Percentiles rank a stretch among this genome's conserved stretches.
Evolutionary conservation across 1,140 invertebrate genomes (phyloP).

Genomic region (Panagrolaimus sp.): DNA sequence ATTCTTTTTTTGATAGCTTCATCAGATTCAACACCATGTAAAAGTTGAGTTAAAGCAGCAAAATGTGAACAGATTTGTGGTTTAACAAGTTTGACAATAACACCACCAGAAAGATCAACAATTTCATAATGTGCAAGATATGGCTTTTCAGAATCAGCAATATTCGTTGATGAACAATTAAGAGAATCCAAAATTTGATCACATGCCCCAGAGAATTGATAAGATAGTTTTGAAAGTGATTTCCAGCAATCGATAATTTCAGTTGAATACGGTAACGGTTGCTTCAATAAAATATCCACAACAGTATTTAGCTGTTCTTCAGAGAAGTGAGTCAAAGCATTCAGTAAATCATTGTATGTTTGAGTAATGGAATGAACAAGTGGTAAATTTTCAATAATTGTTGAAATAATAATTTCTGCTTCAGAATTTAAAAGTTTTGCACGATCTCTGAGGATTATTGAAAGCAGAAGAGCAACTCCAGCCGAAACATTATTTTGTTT

Average conservation of each 20-base stretch:
- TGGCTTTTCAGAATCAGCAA: not conserved
- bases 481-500: constrained; percentile 53
- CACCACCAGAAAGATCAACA: constrained; percentile 43
- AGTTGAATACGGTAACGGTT: constrained; percentile 48
- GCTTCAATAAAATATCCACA: constrained; percentile 53
- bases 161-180: constrained; percentile 11
- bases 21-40: constrained; percentile 56
- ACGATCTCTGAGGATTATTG: constrained; percentile 42
- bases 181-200: constrained; percentile 55
- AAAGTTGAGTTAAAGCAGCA: constrained; percentile 48
- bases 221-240: constrained; percentile 40
- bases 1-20: constrained; percentile 44
- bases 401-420: constrained; percentile 51
- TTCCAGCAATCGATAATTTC: constrained; percentile 45
- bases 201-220: constrained; percentile 42
- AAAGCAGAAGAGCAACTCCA: constrained; percentile 51
- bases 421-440: constrained; percentile 48
- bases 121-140: constrained; percentile 29
- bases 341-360: constrained; percentile 54
- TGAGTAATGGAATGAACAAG: constrained; percentile 46
- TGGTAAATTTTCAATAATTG: constrained; percentile 47
- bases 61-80: constrained; percentile 29
- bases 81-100: constrained; percentile 49
- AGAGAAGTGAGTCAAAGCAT: constrained; percentile 51
- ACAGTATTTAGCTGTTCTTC: constrained; percentile 48